Percentiles rank a stretch among this genome's conserved stretches.
Evolutionary conservation across 23 tunicate species (phyloP).

Genomic region (Pegea sp.): DNA sequence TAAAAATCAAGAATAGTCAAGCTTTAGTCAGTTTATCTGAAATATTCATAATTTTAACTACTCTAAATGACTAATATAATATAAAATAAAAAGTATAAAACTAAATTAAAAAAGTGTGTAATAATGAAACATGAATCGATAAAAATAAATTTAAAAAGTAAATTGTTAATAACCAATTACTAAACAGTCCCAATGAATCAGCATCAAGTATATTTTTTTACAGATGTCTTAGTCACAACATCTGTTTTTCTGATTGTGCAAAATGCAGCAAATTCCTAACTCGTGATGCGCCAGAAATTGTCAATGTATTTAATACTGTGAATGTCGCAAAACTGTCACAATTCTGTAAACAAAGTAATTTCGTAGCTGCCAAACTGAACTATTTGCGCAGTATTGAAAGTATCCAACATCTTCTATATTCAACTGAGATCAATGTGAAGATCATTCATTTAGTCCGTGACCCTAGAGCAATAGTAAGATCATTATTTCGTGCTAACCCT

Average conservation of each 20-base stretch:
- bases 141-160: too few species aligned
- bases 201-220: too few species aligned
- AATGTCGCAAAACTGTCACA: not conserved
- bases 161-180: too few species aligned
- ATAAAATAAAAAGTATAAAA: too few species aligned
- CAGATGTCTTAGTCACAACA: slow-evolving; percentile 11
- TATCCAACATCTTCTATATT: not conserved
- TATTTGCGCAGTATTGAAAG: not conserved
- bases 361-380: not conserved
- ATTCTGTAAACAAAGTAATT: not conserved
- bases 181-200: too few species aligned
- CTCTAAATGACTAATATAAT: too few species aligned
- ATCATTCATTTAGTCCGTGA: not conserved
- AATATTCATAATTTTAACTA: too few species aligned
- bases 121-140: too few species aligned
- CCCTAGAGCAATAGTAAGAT: slow-evolving; percentile 1
- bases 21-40: too few species aligned
- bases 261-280: slow-evolving; percentile 11
- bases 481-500: too few species aligned
- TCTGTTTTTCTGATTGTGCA: slow-evolving; percentile 9
- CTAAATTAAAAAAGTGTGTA: too few species aligned
- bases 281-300: slow-evolving; percentile 7
- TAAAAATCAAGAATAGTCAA: too few species aligned
- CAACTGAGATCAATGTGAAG: not conserved
- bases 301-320: not conserved